Evolutionary conservation across 2,113 vertebrate species (phyloP).

Genomic region (Campylorhamphus procurvoides): DNA sequence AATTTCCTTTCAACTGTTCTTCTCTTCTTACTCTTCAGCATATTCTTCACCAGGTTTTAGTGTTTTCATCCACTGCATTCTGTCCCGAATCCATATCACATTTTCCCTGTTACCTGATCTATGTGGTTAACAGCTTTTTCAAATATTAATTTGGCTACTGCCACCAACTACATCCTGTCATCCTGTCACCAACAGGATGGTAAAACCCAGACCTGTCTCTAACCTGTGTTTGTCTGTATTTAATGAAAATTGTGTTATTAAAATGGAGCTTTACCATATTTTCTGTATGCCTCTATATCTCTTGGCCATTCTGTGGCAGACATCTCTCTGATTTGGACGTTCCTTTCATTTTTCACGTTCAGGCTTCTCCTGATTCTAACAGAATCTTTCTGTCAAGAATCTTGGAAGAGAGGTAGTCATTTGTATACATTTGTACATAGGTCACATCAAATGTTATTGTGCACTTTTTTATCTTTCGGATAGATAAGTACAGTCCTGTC

Average conservation of each 20-base stretch:
- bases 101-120: not conserved
- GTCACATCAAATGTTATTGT: not conserved
- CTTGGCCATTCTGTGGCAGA: not conserved
- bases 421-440: not conserved
- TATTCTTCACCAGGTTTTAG: not conserved
- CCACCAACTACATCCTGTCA: not conserved
- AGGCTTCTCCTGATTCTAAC: not conserved
- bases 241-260: not conserved
- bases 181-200: not conserved
- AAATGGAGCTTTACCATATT: not conserved
- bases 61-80: not conserved
- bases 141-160: not conserved
- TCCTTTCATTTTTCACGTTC: not conserved
- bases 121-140: not conserved
- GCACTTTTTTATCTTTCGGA: not conserved
- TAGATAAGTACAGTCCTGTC: not conserved
- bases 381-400: not conserved
- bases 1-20: not conserved
- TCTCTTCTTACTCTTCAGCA: not conserved
- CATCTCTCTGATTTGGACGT: not conserved
- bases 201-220: not conserved
- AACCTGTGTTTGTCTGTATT: not conserved
- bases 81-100: not conserved
- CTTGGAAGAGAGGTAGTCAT: fast-evolving
- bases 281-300: not conserved